Base-by-base conservation (phyloP, 2,888 invertebrate species). In the Galeopsomyia nigrocyanea region DNA sequence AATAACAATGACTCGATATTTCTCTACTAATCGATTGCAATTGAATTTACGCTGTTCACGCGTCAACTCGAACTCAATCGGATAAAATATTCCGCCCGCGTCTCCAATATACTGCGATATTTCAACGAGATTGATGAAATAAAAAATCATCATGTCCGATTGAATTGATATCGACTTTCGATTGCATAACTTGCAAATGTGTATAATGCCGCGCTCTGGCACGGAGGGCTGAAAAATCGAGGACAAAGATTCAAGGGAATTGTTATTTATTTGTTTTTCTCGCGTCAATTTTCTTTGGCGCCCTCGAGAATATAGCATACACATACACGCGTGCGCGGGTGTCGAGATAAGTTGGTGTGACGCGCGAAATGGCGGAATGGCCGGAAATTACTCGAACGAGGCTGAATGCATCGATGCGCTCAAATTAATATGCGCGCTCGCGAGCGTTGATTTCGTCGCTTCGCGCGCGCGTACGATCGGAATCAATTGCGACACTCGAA, bases 211-310 rank as follows among this genome's bases (percentile, higher is more conserved):
- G 31, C 53, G n/a, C 49, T 49, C 14, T 13, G 10, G 26, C 49
- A 26, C 50, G 65, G 57, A n/a, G 53, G 53, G 26, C 53, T 66
- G 56, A 71, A 71, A 66, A 66, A 65, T 71, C 65, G 13, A 64
- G 71, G 55, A 61, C 55, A 66, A 66, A 55, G 66, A 66, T 61
- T 61, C 65, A 71, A 66, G 66, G 60, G 71, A 60, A 71, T 68
- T 57, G 73, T 75, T 10, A 10, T 10, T 73, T 67, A 61, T 72
- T n/a, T n/a, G n/a, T n/a, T n/a, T 71, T 73, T 57, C 56, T 63
- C 61, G 64, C 50, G 70, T 75, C 57, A 71, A 60, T 47, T 71
- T 39, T 39, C 39, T 39, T 39, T 3, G 5, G 63, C 49, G 56
- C 47, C 22, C 60, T 22, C 53, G 0, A 39, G 13, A 39, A 39